phyloP scores from a whole-genome alignment of 2,888 invertebrate genomes.

The Eristalis arbustorum region DNA sequence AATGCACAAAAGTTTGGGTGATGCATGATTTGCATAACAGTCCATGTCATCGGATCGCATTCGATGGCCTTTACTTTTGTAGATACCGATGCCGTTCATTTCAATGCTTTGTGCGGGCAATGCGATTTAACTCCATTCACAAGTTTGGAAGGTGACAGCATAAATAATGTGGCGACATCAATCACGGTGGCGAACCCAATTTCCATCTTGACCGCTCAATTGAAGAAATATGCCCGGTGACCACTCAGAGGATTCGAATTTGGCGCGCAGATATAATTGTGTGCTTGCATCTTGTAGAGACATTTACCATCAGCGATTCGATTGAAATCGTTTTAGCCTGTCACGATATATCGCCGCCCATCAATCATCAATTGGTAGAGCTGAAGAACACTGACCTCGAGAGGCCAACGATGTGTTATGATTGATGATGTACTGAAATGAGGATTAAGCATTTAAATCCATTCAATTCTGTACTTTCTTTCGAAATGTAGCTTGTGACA shows the following conservation, averaged over 20 bases:
- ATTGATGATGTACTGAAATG: background rate
- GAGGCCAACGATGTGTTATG: background rate
- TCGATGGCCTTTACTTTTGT: background rate
- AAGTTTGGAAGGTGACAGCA: background rate
- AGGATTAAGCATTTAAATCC: background rate
- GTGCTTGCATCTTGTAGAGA: background rate
- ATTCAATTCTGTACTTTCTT: background rate
- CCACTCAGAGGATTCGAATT: background rate
- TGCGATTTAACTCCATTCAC: background rate
- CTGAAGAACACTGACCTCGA: background rate
- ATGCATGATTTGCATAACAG: background rate
- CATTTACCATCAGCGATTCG: background rate
- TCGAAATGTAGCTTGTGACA: background rate
- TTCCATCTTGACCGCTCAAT: constrained; percentile 5
- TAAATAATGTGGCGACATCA: constrained; percentile 7
- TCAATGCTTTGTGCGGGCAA: background rate
- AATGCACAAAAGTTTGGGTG: background rate
- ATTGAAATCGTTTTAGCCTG: background rate
- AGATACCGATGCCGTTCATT: background rate
- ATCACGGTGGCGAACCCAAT: constrained; percentile 1
- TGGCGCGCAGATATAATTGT: background rate
- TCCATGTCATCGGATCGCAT: background rate
- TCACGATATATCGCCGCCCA: constrained; percentile 1
- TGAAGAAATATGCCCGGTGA: background rate
- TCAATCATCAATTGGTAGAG: background rate